A percentile compares a stretch with the other conserved stretches of the same genome.
Conservation (phyloP, 2,797 vertebrate genomes). For the Crocidura indochinensis region DNA sequence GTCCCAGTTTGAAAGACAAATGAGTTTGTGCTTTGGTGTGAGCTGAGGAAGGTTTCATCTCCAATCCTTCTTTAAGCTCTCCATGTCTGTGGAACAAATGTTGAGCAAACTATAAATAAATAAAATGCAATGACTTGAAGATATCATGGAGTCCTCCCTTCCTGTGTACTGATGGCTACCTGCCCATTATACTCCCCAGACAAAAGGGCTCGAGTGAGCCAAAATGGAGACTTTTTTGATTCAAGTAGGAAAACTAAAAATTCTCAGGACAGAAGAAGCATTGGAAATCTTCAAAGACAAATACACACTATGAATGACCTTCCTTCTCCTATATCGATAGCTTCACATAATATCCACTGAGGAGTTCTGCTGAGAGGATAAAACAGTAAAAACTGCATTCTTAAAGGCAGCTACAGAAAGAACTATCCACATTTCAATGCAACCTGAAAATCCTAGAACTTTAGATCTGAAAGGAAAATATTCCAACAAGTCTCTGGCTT, state of each 20-base stretch:
- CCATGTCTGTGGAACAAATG: conserved; percentile 81
- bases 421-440: conserved; percentile 48
- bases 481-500: conserved; percentile 54
- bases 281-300: conserved; percentile 66
- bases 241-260: conserved; percentile 76
- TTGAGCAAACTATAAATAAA: conserved; percentile 81
- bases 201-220: conserved; percentile 74
- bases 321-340: conserved; percentile 40
- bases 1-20: conserved; percentile 51
- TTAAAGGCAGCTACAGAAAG: conserved; percentile 46
- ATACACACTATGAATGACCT: conserved; percentile 52
- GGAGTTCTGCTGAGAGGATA: not conserved
- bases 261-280: conserved; percentile 83
- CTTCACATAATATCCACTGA: conserved; percentile 46
- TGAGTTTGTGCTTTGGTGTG: conserved; percentile 56
- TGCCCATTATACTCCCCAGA: conserved; percentile 80
- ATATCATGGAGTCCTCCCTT: conserved; percentile 87
- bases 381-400: conserved; percentile 63
- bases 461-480: conserved; percentile 66
- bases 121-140: conserved; percentile 81
- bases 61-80: conserved; percentile 76
- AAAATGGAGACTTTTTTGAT: conserved; percentile 83
- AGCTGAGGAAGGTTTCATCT: conserved; percentile 34
- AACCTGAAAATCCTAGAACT: conserved; percentile 59
- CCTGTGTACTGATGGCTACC: conserved; percentile 85